phyloP scores from a whole-genome alignment of 2,797 vertebrate genomes.

The Lagodon rhomboides region DNA sequence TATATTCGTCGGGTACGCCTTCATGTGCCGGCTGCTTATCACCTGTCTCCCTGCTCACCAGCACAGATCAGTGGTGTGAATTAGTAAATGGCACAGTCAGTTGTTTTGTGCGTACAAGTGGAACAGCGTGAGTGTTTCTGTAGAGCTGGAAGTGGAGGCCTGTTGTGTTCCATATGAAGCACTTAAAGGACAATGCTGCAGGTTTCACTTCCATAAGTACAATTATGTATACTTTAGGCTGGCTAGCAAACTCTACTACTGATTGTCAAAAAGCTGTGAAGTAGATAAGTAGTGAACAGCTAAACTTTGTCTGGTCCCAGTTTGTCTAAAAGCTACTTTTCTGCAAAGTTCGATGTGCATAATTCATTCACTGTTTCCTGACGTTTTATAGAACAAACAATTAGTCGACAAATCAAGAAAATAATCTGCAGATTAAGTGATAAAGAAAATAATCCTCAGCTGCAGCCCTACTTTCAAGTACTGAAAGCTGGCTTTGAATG shows the following conservation, averaged over 20 bases:
- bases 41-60: slow-evolving; percentile 47
- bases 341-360: no score
- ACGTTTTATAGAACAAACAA: not conserved
- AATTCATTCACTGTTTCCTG: not conserved
- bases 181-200: not conserved
- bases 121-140: slow-evolving; percentile 12
- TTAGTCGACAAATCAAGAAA: not conserved
- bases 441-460: no score
- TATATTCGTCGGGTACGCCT: slow-evolving; percentile 19
- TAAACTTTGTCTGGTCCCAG: not conserved
- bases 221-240: not conserved
- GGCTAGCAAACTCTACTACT: no score
- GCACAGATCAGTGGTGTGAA: slow-evolving; percentile 63
- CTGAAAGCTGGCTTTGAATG: no score
- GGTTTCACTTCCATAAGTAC: not conserved
- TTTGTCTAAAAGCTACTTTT: no score
- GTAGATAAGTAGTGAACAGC: not conserved
- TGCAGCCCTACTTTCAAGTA: not conserved
- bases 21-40: slow-evolving; percentile 48
- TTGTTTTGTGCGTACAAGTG: slow-evolving; percentile 39
- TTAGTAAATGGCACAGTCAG: slow-evolving; percentile 30
- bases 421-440: not conserved
- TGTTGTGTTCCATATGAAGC: not conserved
- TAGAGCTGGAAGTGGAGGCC: not conserved
- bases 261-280: not conserved